Conservation (phyloP, 2,888 invertebrate species). For the Oxytorus armatus region DNA sequence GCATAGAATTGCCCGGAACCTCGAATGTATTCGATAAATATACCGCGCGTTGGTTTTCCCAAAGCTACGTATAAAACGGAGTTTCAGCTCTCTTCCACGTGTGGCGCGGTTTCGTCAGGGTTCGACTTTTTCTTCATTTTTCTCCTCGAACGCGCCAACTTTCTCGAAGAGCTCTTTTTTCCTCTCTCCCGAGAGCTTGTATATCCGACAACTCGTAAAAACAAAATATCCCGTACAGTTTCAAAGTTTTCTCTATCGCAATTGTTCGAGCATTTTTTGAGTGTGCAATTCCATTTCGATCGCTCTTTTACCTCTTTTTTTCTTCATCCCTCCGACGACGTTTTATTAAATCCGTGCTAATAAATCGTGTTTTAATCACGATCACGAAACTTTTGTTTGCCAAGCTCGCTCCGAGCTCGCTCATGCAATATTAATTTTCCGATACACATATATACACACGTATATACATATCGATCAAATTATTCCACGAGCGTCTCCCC, state of each 20-base stretch:
- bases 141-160: constrained; percentile 31
- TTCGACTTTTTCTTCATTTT: constrained; percentile 20
- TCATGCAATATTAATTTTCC: constrained; percentile 55
- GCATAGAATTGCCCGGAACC: constrained; percentile 49
- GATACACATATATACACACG: constrained; percentile 10
- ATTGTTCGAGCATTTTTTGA: constrained; percentile 3
- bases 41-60: constrained; percentile 18
- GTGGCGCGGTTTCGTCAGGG: not conserved
- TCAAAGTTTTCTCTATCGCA: constrained; percentile 6
- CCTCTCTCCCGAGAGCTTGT: not conserved
- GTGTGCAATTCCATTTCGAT: not conserved
- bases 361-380: constrained; percentile 55
- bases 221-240: constrained; percentile 8
- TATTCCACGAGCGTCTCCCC: constrained; percentile 40
- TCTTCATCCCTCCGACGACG: constrained; percentile 2
- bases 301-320: constrained; percentile 21
- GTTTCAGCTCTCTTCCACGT: not conserved
- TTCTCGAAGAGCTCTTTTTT: not conserved
- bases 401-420: constrained; percentile 5
- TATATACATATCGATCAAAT: constrained; percentile 35
- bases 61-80: not conserved
- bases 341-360: constrained; percentile 52
- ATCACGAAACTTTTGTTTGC: constrained; percentile 60
- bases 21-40: constrained; percentile 64
- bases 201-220: constrained; percentile 29